Conservation (phyloP, 2,797 vertebrate species). For the Lutra lutra region DNA sequence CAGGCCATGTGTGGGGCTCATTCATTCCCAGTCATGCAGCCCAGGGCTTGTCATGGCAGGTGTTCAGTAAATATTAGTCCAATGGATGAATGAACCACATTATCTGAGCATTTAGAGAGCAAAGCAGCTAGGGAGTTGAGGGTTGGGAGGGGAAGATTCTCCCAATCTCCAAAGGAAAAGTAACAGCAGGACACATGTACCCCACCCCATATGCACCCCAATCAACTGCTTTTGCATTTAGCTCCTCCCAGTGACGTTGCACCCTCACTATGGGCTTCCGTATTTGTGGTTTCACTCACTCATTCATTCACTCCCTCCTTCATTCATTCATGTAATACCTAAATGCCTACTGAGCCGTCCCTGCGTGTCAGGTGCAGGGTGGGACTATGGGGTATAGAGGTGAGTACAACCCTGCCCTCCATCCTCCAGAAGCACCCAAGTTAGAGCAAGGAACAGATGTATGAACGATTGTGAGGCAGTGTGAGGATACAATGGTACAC, state of each 20-base stretch:
- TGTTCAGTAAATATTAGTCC: neutral
- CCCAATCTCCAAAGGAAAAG: neutral
- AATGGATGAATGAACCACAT: neutral
- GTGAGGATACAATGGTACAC: neutral
- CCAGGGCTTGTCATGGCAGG: slow-evolving; percentile 3
- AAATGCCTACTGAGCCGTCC: neutral
- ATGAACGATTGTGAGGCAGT: neutral
- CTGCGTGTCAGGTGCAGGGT: neutral
- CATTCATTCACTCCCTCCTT: neutral
- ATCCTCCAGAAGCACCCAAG: neutral
- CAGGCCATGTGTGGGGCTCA: neutral
- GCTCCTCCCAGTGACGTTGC: neutral
- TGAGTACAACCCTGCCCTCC: neutral
- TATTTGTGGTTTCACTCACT: neutral
- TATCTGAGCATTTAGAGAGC: slow-evolving; percentile 11
- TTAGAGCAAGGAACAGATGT: neutral
- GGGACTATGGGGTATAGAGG: neutral
- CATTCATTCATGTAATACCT: neutral
- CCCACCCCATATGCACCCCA: no score
- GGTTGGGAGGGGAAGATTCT: neutral
- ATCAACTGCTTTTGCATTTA: neutral
- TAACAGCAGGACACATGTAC: neutral
- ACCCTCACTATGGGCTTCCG: neutral
- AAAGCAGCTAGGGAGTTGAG: neutral
- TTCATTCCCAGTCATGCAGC: neutral